Evolutionary conservation across 2,113 vertebrate species (phyloP), one percentile per base, ranked within the genome.

Genomic region (Amblyopsis rosae): DNA sequence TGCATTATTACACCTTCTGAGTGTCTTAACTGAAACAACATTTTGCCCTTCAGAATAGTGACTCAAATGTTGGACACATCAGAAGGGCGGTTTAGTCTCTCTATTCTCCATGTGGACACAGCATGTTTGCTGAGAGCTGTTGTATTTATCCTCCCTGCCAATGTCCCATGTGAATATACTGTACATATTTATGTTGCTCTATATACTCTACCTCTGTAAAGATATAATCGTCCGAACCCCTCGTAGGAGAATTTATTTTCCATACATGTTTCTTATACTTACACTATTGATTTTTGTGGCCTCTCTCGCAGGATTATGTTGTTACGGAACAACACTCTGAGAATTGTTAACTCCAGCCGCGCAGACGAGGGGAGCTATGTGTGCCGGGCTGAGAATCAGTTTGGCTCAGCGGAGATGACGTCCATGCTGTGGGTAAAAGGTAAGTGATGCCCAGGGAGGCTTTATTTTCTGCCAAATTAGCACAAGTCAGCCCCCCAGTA

Each of bases 361-460:
- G 90, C 93, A 11, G 97, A 99, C 72, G 96, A 98, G 87, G 97
- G 97, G 51, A 92, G 81, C 62, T 99, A 98, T 16, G 70, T 92
- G 72, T 99, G 97, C 85, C 93, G 83, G 76, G 96, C 94, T 1
- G 94, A 95, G 85, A 99, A 99, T 81, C 77, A 95, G 82, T 94
- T 99, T 83, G 97, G 97, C 75, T 94, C 93, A 9, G 95, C 97
- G 46, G 96, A 96, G 91, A 95, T 97, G 82, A 81, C 90, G 76
- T 93, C 95, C 73, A 91, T 91, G 1, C 71, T 99, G 55, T 95
- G 92, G 88, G 94, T 98, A 74, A 98, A 98, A 97, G 96, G 96
- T 99, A 94, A 90, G 83, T 62, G 76, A 89, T 76, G 85, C 82
- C 82, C 78, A 64, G 45, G 69, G 74, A 79, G 79, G 67, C 78